These are phyloP conservation scores for Brachionus paranguensis DNA, from an alignment of 1,140 invertebrate species.

Conservation along the genomic window DNA sequence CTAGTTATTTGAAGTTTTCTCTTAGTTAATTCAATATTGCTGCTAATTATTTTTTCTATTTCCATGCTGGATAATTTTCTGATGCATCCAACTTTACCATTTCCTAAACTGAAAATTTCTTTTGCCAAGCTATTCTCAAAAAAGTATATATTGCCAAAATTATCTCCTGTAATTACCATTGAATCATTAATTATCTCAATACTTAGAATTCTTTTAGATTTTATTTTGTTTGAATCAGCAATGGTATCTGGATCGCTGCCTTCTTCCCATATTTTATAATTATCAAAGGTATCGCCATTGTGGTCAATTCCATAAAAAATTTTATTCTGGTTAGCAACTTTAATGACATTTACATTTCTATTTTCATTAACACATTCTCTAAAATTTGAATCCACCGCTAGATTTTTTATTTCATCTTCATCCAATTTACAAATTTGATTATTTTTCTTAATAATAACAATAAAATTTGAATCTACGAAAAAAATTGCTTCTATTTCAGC, in stretches of 20 bases:
- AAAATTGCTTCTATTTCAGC: neutral
- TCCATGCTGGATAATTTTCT: neutral
- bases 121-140: neutral
- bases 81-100: neutral
- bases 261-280: neutral
- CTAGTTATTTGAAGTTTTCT: neutral
- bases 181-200: neutral
- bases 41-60: neutral
- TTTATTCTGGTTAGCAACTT: neutral
- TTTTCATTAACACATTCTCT: neutral
- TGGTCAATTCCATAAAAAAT: neutral
- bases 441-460: neutral
- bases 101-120: neutral
- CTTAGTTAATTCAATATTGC: neutral
- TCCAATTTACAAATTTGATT: neutral
- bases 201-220: neutral
- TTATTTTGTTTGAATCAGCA: neutral
- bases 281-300: neutral
- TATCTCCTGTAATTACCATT: neutral
- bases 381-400: neutral
- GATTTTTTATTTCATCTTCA: neutral
- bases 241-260: neutral
- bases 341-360: neutral
- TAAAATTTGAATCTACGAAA: neutral
- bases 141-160: neutral